phyloP scores from a whole-genome alignment of 2,113 vertebrate species.

The Urocynchramus pylzowi region DNA sequence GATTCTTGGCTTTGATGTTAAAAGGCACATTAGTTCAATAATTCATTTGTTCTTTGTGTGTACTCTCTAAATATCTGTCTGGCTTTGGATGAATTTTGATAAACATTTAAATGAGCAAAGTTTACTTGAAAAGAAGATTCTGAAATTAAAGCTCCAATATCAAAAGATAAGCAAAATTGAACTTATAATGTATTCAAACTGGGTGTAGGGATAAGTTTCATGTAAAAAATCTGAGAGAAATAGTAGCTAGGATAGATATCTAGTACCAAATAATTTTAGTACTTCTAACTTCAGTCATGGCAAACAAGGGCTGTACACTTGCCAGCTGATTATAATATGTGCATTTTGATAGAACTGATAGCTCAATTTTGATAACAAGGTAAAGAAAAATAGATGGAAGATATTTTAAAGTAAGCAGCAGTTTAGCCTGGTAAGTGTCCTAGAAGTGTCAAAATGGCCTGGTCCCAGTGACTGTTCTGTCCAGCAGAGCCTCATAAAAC shows the following conservation, averaged over 20 bases:
- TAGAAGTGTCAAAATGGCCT: background rate
- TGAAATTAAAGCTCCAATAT: background rate
- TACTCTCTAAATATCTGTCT: background rate
- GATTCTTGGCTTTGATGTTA: background rate
- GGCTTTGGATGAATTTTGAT: background rate
- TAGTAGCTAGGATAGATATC: background rate
- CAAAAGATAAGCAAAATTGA: background rate
- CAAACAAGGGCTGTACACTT: background rate
- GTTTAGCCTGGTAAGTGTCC: background rate
- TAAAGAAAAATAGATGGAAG: background rate
- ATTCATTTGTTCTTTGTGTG: background rate
- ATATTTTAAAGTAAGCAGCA: background rate
- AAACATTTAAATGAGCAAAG: background rate
- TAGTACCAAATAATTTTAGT: background rate
- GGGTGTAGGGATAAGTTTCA: background rate
- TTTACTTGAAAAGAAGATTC: background rate
- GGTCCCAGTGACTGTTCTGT: background rate
- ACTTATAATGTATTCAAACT: background rate
- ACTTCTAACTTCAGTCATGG: background rate
- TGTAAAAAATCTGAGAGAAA: background rate
- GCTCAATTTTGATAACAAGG: background rate
- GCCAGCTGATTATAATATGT: background rate
- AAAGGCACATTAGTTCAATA: background rate
- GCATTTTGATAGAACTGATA: background rate
- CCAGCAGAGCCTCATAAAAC: background rate